phyloP scores from a whole-genome alignment of 2,888 invertebrate species.

The Gisinianus flammeolus region DNA sequence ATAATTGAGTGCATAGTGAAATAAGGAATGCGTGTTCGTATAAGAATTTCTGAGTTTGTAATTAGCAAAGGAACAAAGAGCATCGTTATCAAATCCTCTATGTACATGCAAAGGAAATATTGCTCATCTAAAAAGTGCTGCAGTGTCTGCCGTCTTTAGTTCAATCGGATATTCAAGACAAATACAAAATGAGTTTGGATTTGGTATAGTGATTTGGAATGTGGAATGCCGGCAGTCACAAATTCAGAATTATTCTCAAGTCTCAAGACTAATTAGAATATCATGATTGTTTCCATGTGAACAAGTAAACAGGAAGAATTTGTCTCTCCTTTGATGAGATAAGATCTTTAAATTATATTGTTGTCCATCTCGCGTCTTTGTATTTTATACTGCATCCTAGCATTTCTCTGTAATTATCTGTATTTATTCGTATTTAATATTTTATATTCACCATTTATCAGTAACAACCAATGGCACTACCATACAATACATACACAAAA shows the following conservation, averaged over 20 bases:
- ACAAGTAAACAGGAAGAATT: constrained; percentile 26
- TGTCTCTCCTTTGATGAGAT: background rate
- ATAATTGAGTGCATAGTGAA: background rate
- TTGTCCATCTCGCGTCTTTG: background rate
- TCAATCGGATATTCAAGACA: background rate
- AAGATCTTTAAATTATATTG: background rate
- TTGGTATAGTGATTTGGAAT: background rate
- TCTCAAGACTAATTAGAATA: background rate
- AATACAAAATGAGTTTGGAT: background rate
- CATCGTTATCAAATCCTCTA: background rate
- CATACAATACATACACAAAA: background rate
- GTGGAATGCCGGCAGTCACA: background rate
- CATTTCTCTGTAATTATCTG: background rate
- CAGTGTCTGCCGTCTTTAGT: background rate
- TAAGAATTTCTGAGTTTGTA: too few relatives aligned
- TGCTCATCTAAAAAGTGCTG: too few relatives aligned
- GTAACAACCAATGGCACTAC: background rate
- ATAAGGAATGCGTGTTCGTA: background rate
- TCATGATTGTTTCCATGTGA: background rate
- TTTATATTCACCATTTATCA: background rate
- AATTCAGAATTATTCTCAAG: background rate
- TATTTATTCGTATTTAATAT: background rate
- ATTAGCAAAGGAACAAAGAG: background rate
- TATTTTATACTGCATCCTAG: background rate
- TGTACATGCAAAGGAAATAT: background rate